Evolutionary conservation across 2,888 invertebrate species (phyloP).

Genomic region (Carabus problematicus): DNA sequence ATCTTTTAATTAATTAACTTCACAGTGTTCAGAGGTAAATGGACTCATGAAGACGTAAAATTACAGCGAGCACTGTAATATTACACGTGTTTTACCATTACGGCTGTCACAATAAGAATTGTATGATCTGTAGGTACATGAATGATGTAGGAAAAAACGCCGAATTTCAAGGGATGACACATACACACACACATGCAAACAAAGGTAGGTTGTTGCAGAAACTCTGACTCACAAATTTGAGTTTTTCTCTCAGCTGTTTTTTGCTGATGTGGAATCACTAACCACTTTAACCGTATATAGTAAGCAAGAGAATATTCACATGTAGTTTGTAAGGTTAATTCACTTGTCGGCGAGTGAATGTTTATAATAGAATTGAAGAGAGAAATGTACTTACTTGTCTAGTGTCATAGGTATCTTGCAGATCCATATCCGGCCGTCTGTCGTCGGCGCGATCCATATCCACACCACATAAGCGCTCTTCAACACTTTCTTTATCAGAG

Average conservation of each 20-base stretch:
- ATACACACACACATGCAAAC: slow-evolving; percentile 23
- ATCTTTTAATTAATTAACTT: no score
- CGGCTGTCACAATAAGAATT: not conserved
- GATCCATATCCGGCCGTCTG: slow-evolving; percentile 68
- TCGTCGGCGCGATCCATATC: slow-evolving; percentile 57
- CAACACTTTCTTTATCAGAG: slow-evolving; percentile 51
- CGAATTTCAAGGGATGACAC: slow-evolving; percentile 25
- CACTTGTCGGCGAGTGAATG: slow-evolving; percentile 15
- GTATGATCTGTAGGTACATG: not conserved
- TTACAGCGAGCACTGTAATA: not conserved
- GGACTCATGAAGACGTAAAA: slow-evolving; percentile 12
- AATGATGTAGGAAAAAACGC: not conserved
- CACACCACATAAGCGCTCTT: slow-evolving; percentile 48
- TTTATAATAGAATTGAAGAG: not conserved
- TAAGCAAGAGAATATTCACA: not conserved
- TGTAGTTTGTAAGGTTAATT: not conserved
- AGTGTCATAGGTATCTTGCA: slow-evolving; percentile 68
- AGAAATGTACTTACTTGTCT: slow-evolving; percentile 66
- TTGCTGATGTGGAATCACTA: slow-evolving; percentile 33
- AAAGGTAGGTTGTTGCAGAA: slow-evolving; percentile 28
- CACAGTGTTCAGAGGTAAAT: slow-evolving; percentile 1
- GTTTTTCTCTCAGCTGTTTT: slow-evolving; percentile 27
- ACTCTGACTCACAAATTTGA: slow-evolving; percentile 26
- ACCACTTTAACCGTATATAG: not conserved
- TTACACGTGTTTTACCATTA: slow-evolving; percentile 27